These are phyloP conservation scores for Calyptomena viridis DNA, from an alignment of 2,113 vertebrate species.

Conservation along the genomic window DNA sequence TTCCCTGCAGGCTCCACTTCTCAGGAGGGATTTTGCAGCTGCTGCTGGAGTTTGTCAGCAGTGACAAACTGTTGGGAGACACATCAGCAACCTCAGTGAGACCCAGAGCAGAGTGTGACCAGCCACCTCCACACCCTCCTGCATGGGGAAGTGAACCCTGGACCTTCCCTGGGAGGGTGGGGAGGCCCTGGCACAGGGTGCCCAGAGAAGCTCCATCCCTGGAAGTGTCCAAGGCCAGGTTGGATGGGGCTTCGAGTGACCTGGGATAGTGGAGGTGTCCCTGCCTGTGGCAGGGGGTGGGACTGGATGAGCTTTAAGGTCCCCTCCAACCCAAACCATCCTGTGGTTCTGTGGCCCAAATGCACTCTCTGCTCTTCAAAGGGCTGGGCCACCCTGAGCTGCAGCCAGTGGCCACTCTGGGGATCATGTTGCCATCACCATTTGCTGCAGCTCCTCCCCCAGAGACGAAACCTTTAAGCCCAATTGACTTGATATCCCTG, in stretches of 20 bases:
- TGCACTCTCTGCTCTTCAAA: neutral
- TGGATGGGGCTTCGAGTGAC: fast-evolving
- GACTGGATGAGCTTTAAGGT: neutral
- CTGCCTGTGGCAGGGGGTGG: neutral
- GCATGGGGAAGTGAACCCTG: too few relatives aligned
- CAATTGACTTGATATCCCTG: neutral
- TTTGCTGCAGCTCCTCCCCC: neutral
- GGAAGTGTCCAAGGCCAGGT: fast-evolving
- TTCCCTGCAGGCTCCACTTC: neutral
- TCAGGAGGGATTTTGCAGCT: neutral
- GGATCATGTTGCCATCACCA: neutral
- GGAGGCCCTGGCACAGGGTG: neutral
- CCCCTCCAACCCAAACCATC: neutral
- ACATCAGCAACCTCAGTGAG: neutral
- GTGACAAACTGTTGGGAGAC: neutral
- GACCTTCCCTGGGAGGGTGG: neutral
- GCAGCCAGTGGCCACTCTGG: neutral
- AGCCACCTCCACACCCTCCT: neutral
- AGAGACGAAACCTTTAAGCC: neutral
- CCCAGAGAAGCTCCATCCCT: neutral
- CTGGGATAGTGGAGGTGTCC: fast-evolving
- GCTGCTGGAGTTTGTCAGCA: neutral
- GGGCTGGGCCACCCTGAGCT: fast-evolving
- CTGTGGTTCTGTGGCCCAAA: neutral
- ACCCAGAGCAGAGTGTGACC: neutral